Conservation (phyloP, 2,797 vertebrate genomes). For the Notamacropus eugenii region DNA sequence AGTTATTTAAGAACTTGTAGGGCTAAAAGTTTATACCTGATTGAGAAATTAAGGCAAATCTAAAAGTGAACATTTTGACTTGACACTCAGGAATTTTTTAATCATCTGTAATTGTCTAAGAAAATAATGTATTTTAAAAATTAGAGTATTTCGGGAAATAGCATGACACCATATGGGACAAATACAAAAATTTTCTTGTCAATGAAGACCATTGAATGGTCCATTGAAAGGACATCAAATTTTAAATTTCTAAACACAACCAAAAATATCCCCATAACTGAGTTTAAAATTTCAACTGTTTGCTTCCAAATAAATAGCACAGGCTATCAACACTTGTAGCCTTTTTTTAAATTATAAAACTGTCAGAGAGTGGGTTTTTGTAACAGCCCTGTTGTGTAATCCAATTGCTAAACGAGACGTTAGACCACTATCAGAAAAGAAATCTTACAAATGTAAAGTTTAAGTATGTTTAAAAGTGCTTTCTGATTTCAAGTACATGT, state of each 20-base stretch:
- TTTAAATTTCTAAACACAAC: conserved; percentile 25
- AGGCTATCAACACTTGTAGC: not conserved
- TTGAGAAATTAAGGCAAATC: conserved; percentile 10
- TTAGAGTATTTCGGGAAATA: not conserved
- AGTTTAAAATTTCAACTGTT: conserved; percentile 20
- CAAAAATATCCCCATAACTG: conserved; percentile 14
- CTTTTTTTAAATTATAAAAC: conserved; percentile 71
- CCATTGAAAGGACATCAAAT: not conserved
- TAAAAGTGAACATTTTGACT: conserved; percentile 45
- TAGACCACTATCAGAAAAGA: conserved; percentile 71
- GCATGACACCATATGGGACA: not conserved
- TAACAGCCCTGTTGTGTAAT: conserved; percentile 82
- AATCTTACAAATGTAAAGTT: conserved; percentile 47
- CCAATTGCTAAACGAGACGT: conserved; percentile 83
- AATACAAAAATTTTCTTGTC: not conserved
- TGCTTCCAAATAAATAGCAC: conserved; percentile 20
- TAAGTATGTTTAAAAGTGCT: conserved; percentile 30
- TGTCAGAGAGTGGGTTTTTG: conserved; percentile 81
- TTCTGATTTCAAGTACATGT: conserved; percentile 34
- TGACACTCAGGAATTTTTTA: not conserved
- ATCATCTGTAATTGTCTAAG: not conserved
- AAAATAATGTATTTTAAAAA: conserved; percentile 8
- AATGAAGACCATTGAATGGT: not conserved
- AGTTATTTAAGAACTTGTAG: conserved; percentile 15
- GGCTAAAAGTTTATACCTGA: conserved; percentile 15